Evolutionary conservation across 1,140 invertebrate genomes (phyloP), one percentile per base, ranked within the genome.

Genomic region (Papilio polytes): DNA sequence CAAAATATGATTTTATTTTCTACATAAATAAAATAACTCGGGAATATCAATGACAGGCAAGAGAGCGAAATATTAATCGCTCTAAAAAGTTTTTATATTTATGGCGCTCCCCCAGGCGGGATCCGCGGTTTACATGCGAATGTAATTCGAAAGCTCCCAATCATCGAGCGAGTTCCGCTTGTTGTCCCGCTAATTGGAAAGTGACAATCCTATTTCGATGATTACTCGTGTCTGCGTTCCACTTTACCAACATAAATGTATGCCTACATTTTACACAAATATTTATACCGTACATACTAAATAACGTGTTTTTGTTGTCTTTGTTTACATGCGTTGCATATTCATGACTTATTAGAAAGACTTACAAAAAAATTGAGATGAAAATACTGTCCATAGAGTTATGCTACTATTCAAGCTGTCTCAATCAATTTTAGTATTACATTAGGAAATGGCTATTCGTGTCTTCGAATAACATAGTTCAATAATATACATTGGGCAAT

Each of bases 191-290:
- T 94, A 92, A 92, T 94, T 94, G 91, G 89, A 94, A 93, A 92
- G 87, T 91, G 90, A 90, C 91, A 93, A 94, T 94, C 91, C 92
- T 92, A 92, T 92, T 92, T 90, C 90, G 88, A 92, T 92, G 90
- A 92, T 92, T 92, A 93, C 90, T 91, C 88, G 85, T 85, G 85
- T 87, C 86, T 87, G 88, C 86, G 87, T 89, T 88, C 85, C 86
- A 85, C 85, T 89, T 78, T 78, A 63, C 26, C 44, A 66, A 66
- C 59, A 63, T 41, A 78, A 51, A 56, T 77, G 31, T 66, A 3
- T 66, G 10, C 22, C 26, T 36, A 26, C 63, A 66, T 26, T 26
- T 31, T 66, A 66, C 63, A 26, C 22, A 59, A 77, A 26, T 26
- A 26, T 56, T 56, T 77, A 59, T 56, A 51, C 53, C 1, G 31